Base-by-base conservation (phyloP, 1,140 invertebrate genomes). In the Charaxes varanes region DNA sequence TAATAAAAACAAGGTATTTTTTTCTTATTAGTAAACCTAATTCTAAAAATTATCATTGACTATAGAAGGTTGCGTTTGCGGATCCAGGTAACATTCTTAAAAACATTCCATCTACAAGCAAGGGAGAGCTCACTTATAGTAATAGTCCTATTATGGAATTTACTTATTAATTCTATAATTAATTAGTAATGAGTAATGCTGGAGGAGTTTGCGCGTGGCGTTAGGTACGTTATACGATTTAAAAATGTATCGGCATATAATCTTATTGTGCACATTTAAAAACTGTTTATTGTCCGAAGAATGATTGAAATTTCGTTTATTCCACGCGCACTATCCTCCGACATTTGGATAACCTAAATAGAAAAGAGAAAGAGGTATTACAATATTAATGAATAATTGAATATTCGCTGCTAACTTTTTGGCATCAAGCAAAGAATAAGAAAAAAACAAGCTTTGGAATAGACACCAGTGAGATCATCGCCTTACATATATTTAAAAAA, bases 1-100 rank as follows among this genome's bases (percentile, higher is more conserved):
- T 78, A 82, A 80, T 78, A 78, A 82, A 78, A 82, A 82, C 73
- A 80, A 77, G 62, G 72, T 73, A 69, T 72, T 74, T 62, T 50
- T 70, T 76, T 55, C 65, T 80, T 80, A 80, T 77, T 67, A 78
- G 63, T 80, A 74, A 70, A 74, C 60, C 73, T 82, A 82, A 64
- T 43, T 56, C 71, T 77, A 82, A 72, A 77, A 79, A 74, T 77
- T 65, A 77, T 76, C 62, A 77, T 76, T 82, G 78, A 82, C 78
- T 82, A 78, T 66, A 61, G 57, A 78, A 68, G 62, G 51, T 73
- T 67, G 70, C 70, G 59, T 63, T 51, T 70, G 72, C 60, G 52
- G 62, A 63, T 70, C 62, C 65, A 76, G 78, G 78, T 82, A 82
- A 82, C 78, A 77, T 72, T 66, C 55, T 57, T 70, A 55, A 72